Evolutionary conservation across 2,797 vertebrate genomes (phyloP), one percentile per base, ranked within the genome.

Genomic region (Aselliscus stoliczkanus): DNA sequence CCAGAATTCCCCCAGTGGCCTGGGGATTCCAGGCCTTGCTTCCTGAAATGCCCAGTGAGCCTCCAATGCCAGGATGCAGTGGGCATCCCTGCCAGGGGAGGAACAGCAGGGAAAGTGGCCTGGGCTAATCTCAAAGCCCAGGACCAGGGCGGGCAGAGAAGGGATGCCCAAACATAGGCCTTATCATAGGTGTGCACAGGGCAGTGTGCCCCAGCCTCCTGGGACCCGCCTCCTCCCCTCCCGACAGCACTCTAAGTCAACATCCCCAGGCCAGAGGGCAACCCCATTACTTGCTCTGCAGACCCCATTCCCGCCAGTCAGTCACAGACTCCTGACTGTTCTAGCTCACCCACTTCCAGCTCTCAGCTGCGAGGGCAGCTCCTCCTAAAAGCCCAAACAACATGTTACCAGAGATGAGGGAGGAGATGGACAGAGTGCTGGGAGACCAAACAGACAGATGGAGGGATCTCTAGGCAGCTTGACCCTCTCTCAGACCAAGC

Each of bases 1-100:
- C 52, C 17, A n/a, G 93, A 91, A 93, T 86, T 70, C 77, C 15
- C 13, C 8, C 42, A 44, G 7, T 31, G 44, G 77, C 21, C n/a
- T n/a, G n/a, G 10, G 31, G 23, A 37, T 20, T 94, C 50, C n/a
- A 27, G 70, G 58, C 44, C 58, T 17, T 10, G n/a, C 34, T 52
- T 86, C 23, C 62, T 50, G 25, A 64, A 52, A 54, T 18, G 13
- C 42, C 56, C 5, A 0, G 23, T 0, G 0, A 20, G 56, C 18
- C 65, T 54, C 3, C 8, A 18, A 50, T 1, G 76, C 93, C 73
- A 73, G 92, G 76, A 44, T 29, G 29, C 1, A 1, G 37, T 7
- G 1, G 8, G 44, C 56, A 27, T 31, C 4, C n/a, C 37, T 29
- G 75, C 67, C 80, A 27, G 17, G 29, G n/a, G 12, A 17, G 58